A percentile compares a stretch with the other conserved stretches of the same genome.
phyloP scores from a whole-genome alignment of 2,797 vertebrate species.

The Neosilurus hyrtlii region DNA sequence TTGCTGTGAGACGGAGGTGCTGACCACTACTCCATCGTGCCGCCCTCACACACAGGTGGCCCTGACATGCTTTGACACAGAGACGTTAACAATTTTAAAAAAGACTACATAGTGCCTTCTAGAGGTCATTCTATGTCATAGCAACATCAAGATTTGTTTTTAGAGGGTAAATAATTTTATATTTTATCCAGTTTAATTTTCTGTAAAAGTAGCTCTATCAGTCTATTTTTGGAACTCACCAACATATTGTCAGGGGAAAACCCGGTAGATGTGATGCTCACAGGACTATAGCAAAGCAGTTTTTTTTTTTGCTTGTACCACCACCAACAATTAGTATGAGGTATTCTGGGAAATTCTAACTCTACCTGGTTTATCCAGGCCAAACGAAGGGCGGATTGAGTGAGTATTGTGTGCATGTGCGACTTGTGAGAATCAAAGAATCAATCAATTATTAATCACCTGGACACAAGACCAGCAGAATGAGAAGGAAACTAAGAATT shows the following conservation, averaged over 20 bases:
- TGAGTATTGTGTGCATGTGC: not conserved
- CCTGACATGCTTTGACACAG: no score
- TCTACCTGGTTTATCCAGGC: not conserved
- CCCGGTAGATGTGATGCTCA: not conserved
- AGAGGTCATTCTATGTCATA: not conserved
- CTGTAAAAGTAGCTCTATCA: not conserved
- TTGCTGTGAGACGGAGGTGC: no score
- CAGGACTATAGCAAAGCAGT: not conserved
- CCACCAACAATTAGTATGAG: not conserved
- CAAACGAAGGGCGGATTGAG: not conserved
- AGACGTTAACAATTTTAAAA: not conserved
- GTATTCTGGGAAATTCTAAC: not conserved
- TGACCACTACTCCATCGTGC: no score
- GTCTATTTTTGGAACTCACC: not conserved
- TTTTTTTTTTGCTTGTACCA: not conserved
- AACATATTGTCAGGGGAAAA: not conserved
- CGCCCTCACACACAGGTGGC: no score
- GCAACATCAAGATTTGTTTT: not conserved
- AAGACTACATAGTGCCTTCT: not conserved
- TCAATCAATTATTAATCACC: not conserved
- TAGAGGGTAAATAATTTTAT: not conserved
- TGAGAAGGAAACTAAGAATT: constrained; percentile 48
- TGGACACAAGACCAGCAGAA: not conserved
- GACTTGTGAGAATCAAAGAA: not conserved
- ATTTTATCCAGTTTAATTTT: not conserved